Evolutionary conservation across 2,797 vertebrate species (phyloP).

Genomic region (Sitta carolinensis): DNA sequence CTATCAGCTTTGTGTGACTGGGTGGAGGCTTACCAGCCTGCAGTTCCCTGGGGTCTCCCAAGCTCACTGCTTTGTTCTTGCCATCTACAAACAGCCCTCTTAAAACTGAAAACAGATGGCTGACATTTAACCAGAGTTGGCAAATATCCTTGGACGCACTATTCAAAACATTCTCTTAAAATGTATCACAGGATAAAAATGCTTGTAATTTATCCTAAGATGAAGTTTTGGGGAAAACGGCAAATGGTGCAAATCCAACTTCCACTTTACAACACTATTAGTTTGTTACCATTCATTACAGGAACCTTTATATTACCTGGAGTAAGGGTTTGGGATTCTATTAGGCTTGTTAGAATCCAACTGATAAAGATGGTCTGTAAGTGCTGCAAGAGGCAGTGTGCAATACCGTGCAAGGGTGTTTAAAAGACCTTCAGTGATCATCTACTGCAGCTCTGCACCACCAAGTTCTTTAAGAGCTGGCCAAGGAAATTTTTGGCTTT

Average conservation of each 20-base stretch:
- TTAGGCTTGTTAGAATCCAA: not conserved
- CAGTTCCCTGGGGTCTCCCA: not conserved
- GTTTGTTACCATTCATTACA: not conserved
- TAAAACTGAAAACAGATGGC: not conserved
- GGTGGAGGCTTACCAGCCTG: not conserved
- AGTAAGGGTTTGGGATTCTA: not conserved
- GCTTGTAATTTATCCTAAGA: not conserved
- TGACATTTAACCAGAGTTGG: not conserved
- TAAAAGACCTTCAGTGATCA: not conserved
- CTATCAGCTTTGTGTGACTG: not conserved
- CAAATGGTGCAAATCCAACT: not conserved
- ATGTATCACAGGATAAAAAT: not conserved
- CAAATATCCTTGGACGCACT: not conserved
- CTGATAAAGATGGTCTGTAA: not conserved
- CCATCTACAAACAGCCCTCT: not conserved
- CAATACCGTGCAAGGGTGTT: not conserved
- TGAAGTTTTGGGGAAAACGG: not conserved
- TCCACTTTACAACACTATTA: not conserved
- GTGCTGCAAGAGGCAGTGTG: not conserved
- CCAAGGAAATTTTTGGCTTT: not conserved
- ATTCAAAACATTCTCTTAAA: not conserved
- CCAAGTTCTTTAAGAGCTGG: not conserved
- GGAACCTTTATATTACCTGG: not conserved
- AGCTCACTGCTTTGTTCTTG: not conserved
- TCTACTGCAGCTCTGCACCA: not conserved